Evolutionary conservation across 2,113 vertebrate genomes (phyloP).

Genomic region (Athene cunicularia): DNA sequence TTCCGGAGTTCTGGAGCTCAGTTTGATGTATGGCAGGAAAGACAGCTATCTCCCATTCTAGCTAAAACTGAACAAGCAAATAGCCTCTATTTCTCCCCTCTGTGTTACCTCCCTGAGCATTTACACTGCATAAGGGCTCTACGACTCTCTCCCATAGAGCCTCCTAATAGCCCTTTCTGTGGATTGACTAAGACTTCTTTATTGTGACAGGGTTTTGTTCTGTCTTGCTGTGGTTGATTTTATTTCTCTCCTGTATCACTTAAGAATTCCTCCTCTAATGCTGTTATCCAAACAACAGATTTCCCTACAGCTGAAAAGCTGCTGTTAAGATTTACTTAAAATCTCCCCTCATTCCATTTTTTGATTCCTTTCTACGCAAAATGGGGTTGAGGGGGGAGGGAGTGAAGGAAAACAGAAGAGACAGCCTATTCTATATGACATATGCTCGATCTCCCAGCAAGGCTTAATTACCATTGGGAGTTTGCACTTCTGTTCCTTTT

Average conservation of each 20-base stretch:
- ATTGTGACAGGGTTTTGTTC: constrained; percentile 18
- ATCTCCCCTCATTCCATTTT: background rate
- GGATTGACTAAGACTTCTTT: background rate
- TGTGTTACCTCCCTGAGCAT: background rate
- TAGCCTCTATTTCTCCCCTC: background rate
- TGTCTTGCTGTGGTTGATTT: background rate
- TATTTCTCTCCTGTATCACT: background rate
- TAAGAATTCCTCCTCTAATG: background rate
- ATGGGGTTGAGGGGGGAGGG: background rate
- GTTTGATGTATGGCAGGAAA: background rate
- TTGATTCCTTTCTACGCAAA: background rate
- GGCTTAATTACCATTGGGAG: constrained; percentile 25
- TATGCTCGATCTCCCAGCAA: constrained; percentile 10
- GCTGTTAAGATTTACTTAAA: background rate
- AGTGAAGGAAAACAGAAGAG: background rate
- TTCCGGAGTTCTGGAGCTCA: background rate
- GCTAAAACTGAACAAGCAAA: background rate
- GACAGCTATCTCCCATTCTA: background rate
- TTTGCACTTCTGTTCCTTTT: background rate
- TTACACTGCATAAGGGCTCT: background rate
- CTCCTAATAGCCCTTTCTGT: background rate
- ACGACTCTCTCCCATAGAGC: background rate
- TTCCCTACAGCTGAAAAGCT: background rate
- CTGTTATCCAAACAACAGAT: background rate
- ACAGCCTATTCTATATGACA: background rate